Evolutionary conservation across 2,888 invertebrate genomes (phyloP), one percentile per base, ranked within the genome.

Genomic region (Apomyelois bistriatella): DNA sequence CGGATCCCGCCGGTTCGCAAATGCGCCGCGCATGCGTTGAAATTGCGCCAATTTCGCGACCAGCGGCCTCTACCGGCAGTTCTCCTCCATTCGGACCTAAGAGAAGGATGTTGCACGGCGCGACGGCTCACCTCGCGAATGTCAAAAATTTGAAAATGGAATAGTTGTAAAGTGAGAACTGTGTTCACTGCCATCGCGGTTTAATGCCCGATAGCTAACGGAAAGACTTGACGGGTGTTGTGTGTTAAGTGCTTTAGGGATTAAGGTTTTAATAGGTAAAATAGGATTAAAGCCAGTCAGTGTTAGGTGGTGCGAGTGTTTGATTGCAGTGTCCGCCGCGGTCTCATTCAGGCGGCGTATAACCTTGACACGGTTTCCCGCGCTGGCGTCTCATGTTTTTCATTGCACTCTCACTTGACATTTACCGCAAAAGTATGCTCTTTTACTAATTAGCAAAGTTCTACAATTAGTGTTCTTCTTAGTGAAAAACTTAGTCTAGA

Each of bases 291-390:
- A 68, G 62, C 67, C 70, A 58, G 61, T 62, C 62, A 64, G 65
- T 66, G 65, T 66, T 62, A 62, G 64, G 58, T 59, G 66, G 68
- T 58, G 62, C 59, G 62, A 61, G 70, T 66, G 70, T 68, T 76
- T 70, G 67, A 73, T 79, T 77, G 79, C 79, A 75, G 81, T 76
- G 77, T 72, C 73, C 69, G 72, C 63, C 72, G 79, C 77, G 77
- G 72, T 76, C 69, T 70, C 74, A 73, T 78, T 76, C 74, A 76
- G 72, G 76, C 78, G 79, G 78, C 66, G 54, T 59, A 60, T 82
- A 85, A 86, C 89, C 89, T 90, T 90, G 89, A 87, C 89, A 88
- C 83, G 69, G 76, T 89, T 87, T 87, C 84, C 86, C 87, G 85
- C 88, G 85, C 76, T 82, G 70, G 76, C 74, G 74, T 73, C 74